A percentile compares a stretch with the other conserved stretches of the same genome.
Conservation (phyloP, 2,888 invertebrate species). For the Vandiemenella viatica region DNA sequence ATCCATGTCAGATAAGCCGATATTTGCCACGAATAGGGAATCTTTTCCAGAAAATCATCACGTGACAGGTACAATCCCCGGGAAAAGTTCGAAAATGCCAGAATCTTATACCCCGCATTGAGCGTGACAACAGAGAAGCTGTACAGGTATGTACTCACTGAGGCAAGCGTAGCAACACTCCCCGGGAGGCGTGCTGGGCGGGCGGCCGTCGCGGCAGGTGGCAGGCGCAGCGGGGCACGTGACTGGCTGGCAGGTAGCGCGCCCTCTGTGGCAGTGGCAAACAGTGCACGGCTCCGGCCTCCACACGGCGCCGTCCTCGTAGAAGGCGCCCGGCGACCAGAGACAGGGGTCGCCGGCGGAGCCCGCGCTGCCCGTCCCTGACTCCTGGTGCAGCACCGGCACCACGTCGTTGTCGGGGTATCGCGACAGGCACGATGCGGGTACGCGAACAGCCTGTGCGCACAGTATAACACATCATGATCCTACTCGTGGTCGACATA, state of each 20-base stretch:
- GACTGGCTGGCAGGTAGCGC: constrained; percentile 63
- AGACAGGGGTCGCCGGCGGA: constrained; percentile 39
- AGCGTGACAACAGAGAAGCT: no score
- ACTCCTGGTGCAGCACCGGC: constrained; percentile 28
- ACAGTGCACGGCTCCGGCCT: constrained; percentile 71
- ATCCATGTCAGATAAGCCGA: no score
- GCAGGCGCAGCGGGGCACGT: constrained; percentile 47
- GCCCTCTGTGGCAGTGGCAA: constrained; percentile 73
- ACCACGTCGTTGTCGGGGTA: constrained; percentile 47
- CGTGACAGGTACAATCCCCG: no score
- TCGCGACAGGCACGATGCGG: constrained; percentile 54
- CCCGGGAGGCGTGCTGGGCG: constrained; percentile 40
- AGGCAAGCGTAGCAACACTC: constrained; percentile 80
- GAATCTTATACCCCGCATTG: no score
- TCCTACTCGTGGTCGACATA: no score
- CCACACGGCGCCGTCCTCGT: constrained; percentile 84
- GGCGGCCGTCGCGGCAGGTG: constrained; percentile 22
- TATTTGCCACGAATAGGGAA: no score
- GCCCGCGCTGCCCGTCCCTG: constrained; percentile 26
- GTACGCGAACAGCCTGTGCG: no score
- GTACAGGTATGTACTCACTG: no score
- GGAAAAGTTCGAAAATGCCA: no score
- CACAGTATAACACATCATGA: no score
- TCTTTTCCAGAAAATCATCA: no score
- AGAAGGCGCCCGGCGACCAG: constrained; percentile 64